Base-by-base conservation (phyloP, 2,888 invertebrate species). In the Trichopria drosophilae region DNA sequence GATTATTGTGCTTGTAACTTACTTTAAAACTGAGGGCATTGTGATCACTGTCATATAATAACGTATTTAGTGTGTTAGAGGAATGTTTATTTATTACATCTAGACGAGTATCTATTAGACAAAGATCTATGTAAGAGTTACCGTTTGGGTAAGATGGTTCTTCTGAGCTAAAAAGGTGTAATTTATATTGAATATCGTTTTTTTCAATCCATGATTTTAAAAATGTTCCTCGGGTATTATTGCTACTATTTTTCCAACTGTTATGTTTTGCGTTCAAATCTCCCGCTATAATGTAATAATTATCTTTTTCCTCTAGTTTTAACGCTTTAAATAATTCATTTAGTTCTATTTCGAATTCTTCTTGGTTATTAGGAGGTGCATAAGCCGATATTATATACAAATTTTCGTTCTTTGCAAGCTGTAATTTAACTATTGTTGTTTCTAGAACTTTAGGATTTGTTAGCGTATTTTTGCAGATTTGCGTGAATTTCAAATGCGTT, bases 81-180 rank as follows among this genome's bases (percentile, higher is more conserved):
- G 39, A 31, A 0, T n/a, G 20, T 7, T 12, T 19, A 20, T 43
- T 35, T 32, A 3, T 10, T 4, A 50, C n/a, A 12, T 29, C 10
- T 10, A 57, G 5, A 12, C 57, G 19, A 1, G 7, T 19, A 13
- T 57, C 57, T 16, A 23, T n/a, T 18, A 57, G 4, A 10, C 39
- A 28, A 10, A 54, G 9, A 35, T 57, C 57, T 9, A 57, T 26
- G 13, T 23, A 57, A 1, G 54, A 57, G 20, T 54, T 16, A 4
- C 35, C 47, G 2, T 7, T 35, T 9, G 45, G 46, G 34, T 26
- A 51, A 0, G 55, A 51, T 3, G 55, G 55, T 3, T 18, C 16
- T 18, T 39, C 36, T 19, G 54, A 26, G 13, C 39, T 26, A 13
- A 23, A 39, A 12, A 57, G 15, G 7, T 9, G 10, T 3, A 28